Percentiles rank a stretch among this genome's conserved stretches.
Evolutionary conservation across 2,888 invertebrate genomes (phyloP).

Genomic region (Aleiodes leptofemur): DNA sequence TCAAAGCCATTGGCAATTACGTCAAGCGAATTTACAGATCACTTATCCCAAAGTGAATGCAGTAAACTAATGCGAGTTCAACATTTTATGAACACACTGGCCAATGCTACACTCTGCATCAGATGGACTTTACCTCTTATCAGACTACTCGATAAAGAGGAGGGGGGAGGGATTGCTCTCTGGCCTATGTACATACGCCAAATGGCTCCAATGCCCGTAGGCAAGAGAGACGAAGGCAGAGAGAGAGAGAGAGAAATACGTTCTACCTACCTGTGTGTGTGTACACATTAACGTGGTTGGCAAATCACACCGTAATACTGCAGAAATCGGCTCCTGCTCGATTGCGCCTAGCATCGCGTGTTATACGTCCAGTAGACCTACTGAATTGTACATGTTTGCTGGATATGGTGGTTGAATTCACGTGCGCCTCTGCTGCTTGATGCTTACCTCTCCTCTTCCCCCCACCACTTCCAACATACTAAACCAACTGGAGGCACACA

Average conservation of each 20-base stretch:
- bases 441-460: background rate
- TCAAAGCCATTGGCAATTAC: constrained; percentile 36
- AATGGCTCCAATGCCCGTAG: constrained; percentile 30
- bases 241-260: constrained; percentile 22
- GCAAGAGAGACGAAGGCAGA: constrained; percentile 36
- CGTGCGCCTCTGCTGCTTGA: background rate
- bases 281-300: constrained; percentile 50
- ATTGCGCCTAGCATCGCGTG: constrained; percentile 50
- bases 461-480: background rate
- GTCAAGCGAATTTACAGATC: constrained; percentile 14
- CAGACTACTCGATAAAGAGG: constrained; percentile 30
- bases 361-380: constrained; percentile 29
- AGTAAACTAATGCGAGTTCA: constrained; percentile 31
- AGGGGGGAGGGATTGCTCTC: constrained; percentile 8
- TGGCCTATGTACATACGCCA: constrained; percentile 17
- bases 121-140: constrained; percentile 28
- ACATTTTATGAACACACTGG: constrained; percentile 20
- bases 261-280: constrained; percentile 22
- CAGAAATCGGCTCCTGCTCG: constrained; percentile 51
- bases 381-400: constrained; percentile 25
- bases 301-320: constrained; percentile 65
- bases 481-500: constrained; percentile 19
- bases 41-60: background rate
- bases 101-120: constrained; percentile 22
- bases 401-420: constrained; percentile 19